phyloP scores from a whole-genome alignment of 2,888 invertebrate species.

The Empis stercorea region DNA sequence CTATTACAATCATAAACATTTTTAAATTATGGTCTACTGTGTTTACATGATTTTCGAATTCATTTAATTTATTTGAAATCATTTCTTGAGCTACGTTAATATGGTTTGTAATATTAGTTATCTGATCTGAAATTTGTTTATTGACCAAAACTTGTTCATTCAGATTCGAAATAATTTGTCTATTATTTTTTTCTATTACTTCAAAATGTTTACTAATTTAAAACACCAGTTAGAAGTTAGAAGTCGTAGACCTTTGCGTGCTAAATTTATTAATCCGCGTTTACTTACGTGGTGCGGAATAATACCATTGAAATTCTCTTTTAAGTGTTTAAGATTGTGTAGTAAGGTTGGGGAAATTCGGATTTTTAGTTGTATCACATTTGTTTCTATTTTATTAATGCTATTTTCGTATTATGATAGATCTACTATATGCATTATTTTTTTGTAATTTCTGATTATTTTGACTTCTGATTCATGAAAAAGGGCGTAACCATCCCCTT shows the following conservation, averaged over 20 bases:
- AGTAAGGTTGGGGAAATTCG: not conserved
- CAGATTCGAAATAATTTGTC: not conserved
- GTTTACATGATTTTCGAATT: not conserved
- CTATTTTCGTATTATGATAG: not conserved
- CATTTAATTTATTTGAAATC: constrained; percentile 1
- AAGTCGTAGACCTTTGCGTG: constrained; percentile 1
- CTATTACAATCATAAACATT: not conserved
- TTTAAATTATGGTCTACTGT: not conserved
- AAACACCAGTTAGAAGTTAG: too few species aligned
- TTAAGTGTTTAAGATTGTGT: not conserved
- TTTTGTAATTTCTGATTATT: not conserved
- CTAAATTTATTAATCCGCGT: not conserved
- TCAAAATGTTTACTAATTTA: constrained; percentile 3
- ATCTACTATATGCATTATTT: constrained; percentile 1
- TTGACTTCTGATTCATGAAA: constrained; percentile 1
- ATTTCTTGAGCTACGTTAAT: not conserved
- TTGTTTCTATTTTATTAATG: not conserved
- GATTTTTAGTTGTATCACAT: not conserved
- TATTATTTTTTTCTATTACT: constrained; percentile 1
- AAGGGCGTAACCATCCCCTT: constrained; percentile 1
- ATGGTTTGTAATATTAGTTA: constrained; percentile 5
- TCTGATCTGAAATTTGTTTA: constrained; percentile 3
- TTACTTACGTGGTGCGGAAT: constrained; percentile 3
- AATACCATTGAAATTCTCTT: constrained; percentile 2
- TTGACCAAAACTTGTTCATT: constrained; percentile 1